A percentile compares a stretch with the other conserved stretches of the same genome.
Evolutionary conservation across 2,113 vertebrate genomes (phyloP).

Genomic region (Alethe castanea): DNA sequence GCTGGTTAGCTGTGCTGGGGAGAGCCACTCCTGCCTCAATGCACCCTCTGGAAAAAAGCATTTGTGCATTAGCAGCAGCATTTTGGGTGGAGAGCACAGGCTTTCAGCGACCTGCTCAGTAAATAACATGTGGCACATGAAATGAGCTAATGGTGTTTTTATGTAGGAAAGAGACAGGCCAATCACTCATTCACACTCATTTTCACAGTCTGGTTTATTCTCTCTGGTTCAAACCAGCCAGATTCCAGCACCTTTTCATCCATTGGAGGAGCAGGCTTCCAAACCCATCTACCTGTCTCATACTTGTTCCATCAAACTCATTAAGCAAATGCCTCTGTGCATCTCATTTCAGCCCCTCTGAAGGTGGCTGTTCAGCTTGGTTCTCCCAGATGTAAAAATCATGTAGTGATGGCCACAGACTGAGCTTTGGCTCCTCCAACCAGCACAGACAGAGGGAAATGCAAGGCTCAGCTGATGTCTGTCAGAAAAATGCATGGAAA

Average conservation of each 20-base stretch:
- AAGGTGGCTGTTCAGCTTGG: neutral
- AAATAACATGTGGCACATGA: conserved; percentile 24
- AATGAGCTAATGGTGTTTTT: conserved; percentile 56
- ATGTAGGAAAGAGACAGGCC: conserved; percentile 6
- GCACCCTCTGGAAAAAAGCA: neutral
- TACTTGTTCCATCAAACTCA: neutral
- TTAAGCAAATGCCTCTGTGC: neutral
- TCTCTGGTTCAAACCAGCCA: neutral
- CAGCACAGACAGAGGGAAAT: neutral
- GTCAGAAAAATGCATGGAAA: neutral
- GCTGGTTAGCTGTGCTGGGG: neutral
- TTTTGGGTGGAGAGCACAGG: neutral
- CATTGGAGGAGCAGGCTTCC: neutral
- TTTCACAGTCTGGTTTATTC: conserved; percentile 39
- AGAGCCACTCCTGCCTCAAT: neutral
- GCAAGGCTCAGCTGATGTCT: neutral
- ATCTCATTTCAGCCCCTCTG: neutral
- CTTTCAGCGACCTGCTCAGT: neutral
- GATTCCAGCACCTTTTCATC: neutral
- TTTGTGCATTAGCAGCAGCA: neutral
- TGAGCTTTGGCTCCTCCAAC: neutral
- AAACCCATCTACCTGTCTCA: neutral
- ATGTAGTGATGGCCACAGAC: neutral
- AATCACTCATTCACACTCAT: conserved; percentile 7
- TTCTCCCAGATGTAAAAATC: neutral